Percentiles rank a stretch among this genome's conserved stretches.
phyloP scores from a whole-genome alignment of 2,888 invertebrate genomes.

The Laspeyria flexula region DNA sequence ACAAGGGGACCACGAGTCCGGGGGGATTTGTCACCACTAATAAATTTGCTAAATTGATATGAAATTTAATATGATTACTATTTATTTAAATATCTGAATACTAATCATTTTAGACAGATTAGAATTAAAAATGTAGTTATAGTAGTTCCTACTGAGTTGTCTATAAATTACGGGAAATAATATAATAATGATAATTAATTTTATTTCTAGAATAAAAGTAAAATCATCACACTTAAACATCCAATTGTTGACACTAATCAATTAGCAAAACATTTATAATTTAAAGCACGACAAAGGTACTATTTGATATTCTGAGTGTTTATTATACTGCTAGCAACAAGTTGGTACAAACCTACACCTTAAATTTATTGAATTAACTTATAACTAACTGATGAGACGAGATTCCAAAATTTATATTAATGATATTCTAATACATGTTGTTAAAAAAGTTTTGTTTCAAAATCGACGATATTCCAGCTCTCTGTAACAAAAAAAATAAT shows the following conservation, averaged over 20 bases:
- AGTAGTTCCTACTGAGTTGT: neutral
- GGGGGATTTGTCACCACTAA: no score
- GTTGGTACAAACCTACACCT: neutral
- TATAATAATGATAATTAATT: conserved; percentile 34
- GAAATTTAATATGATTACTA: no score
- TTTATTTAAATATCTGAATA: no score
- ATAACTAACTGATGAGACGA: neutral
- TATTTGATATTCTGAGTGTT: neutral
- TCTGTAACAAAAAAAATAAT: conserved; percentile 3
- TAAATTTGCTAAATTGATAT: no score
- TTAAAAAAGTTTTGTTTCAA: conserved; percentile 1
- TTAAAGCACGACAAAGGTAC: neutral
- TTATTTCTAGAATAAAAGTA: conserved; percentile 43
- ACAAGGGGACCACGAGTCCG: no score
- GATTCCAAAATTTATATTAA: neutral
- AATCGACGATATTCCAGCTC: conserved; percentile 4
- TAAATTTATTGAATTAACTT: neutral
- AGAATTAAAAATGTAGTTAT: no score
- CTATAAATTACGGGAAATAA: neutral
- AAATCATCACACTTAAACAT: conserved; percentile 26
- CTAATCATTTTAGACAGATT: no score
- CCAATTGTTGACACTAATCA: neutral
- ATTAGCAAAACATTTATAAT: conserved; percentile 5
- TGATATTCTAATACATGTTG: no score
- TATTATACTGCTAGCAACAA: neutral